These are phyloP conservation scores for Erebia ligea DNA, from an alignment of 2,888 invertebrate genomes.

Conservation along the genomic window DNA sequence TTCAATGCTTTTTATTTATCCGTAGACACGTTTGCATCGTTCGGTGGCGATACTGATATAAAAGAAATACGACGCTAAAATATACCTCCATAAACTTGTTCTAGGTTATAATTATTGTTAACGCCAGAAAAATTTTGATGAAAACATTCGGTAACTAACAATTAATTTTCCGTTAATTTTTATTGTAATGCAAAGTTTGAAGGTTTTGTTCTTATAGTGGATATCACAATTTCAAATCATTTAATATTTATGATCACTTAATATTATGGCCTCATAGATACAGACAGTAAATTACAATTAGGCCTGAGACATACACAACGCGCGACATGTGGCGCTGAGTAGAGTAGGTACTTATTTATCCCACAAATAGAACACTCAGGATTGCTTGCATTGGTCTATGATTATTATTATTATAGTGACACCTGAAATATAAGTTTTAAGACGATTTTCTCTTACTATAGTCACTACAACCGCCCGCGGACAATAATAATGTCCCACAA, in stretches of 20 bases:
- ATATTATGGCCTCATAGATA: background rate
- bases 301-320: background rate
- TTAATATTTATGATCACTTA: constrained; percentile 26
- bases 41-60: background rate
- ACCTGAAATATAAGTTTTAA: too few species aligned
- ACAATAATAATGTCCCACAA: too few species aligned
- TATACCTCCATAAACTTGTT: background rate
- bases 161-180: constrained; percentile 17
- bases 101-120: background rate
- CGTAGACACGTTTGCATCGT: constrained; percentile 3
- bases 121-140: constrained; percentile 1
- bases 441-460: too few species aligned
- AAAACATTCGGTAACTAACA: constrained; percentile 23
- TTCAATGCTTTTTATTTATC: constrained; percentile 1
- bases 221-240: constrained; percentile 26
- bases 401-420: too few species aligned
- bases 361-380: too few species aligned
- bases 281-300: background rate
- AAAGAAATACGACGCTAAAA: background rate
- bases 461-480: too few species aligned
- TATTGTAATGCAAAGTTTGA: constrained; percentile 25
- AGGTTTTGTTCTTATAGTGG: constrained; percentile 21
- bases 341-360: too few species aligned
- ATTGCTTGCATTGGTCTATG: too few species aligned
- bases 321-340: too few species aligned